These are phyloP conservation scores for Eristalis tenax DNA, from an alignment of 2,888 invertebrate species.

Conservation along the genomic window DNA sequence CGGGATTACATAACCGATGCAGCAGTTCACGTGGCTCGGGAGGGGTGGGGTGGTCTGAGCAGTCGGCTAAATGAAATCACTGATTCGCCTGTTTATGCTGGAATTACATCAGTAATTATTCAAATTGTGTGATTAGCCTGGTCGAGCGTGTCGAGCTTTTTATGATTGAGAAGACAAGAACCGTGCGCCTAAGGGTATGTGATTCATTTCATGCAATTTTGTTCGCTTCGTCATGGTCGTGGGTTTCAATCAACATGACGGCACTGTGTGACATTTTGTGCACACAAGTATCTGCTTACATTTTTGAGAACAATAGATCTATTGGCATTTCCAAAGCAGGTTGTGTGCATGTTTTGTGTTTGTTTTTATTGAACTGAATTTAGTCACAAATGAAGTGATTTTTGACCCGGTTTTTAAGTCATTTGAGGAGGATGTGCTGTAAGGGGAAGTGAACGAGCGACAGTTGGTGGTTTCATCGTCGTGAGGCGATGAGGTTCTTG, in stretches of 20 bases:
- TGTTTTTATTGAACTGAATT: too few species aligned
- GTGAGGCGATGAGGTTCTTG: too few species aligned
- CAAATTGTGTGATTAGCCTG: conserved; percentile 23
- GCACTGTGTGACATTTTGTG: not conserved
- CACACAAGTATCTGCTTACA: too few species aligned
- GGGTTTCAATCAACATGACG: not conserved
- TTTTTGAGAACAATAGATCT: too few species aligned
- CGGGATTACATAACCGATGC: conserved; percentile 19
- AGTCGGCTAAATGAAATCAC: conserved; percentile 39
- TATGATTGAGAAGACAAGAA: not conserved
- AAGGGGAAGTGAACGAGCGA: too few species aligned
- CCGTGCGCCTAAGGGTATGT: conserved; percentile 23
- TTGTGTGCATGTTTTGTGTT: too few species aligned
- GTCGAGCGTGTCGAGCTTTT: conserved; percentile 11
- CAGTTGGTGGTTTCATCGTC: too few species aligned
- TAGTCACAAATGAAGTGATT: too few species aligned
- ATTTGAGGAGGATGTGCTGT: too few species aligned
- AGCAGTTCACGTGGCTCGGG: conserved; percentile 15
- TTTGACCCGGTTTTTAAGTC: too few species aligned
- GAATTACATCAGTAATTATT: conserved; percentile 32
- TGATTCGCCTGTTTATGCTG: conserved; percentile 18
- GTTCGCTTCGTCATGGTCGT: not conserved
- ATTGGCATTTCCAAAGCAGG: too few species aligned
- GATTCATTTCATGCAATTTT: not conserved
- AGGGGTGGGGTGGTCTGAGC: not conserved